phyloP scores from a whole-genome alignment of 2,888 invertebrate genomes.

The Nephrocerus scutellatus region DNA sequence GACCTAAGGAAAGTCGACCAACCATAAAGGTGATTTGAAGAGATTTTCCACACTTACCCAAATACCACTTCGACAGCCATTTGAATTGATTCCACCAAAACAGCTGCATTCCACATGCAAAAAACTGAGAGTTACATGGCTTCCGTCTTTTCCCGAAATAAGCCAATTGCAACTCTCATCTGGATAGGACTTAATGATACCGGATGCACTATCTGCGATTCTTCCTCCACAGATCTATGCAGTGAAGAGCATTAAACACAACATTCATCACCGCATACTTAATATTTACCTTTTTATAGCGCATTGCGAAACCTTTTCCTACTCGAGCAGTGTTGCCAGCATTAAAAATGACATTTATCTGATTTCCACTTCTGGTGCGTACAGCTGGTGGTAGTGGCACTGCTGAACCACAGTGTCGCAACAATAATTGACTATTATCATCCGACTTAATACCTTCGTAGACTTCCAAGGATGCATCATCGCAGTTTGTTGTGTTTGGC shows the following conservation, averaged over 20 bases:
- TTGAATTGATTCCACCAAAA: conserved; percentile 8
- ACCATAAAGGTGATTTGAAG: neutral
- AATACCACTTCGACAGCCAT: conserved; percentile 27
- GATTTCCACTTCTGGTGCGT: conserved; percentile 53
- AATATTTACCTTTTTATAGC: conserved; percentile 24
- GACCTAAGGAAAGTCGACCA: conserved; percentile 44
- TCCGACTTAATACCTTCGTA: conserved; percentile 38
- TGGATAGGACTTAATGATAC: conserved; percentile 28
- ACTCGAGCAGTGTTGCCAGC: conserved; percentile 43
- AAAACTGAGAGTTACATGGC: conserved; percentile 30
- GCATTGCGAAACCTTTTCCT: conserved; percentile 35
- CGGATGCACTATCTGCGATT: conserved; percentile 20
- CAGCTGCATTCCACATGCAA: conserved; percentile 35
- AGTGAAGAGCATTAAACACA: too few relatives aligned
- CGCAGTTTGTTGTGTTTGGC: conserved; percentile 30
- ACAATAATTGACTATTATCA: conserved; percentile 48
- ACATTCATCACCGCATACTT: neutral
- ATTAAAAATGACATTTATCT: conserved; percentile 59
- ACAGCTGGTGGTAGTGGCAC: conserved; percentile 48
- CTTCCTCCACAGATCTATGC: too few relatives aligned
- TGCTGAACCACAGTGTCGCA: conserved; percentile 53
- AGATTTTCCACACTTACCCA: conserved; percentile 15
- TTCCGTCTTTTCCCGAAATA: conserved; percentile 23
- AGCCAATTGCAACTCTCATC: conserved; percentile 32
- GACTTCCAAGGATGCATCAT: conserved; percentile 31